Evolutionary conservation across 2,888 invertebrate species (phyloP).

Genomic region (Hyppa rectilinea): DNA sequence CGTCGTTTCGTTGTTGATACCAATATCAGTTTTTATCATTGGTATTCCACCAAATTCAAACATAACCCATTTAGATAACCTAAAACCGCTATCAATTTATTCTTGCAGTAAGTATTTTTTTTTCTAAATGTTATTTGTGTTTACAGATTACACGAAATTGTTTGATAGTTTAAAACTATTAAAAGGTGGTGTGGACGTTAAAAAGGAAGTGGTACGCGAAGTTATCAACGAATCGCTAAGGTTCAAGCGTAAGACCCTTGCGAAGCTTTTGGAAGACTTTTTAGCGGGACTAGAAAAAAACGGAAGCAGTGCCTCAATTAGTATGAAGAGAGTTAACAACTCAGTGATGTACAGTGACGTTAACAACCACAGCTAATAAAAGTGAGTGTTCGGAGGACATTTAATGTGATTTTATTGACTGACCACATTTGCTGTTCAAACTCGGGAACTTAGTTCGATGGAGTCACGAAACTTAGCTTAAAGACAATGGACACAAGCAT

Average conservation of each 20-base stretch:
- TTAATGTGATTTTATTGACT: conserved; percentile 60
- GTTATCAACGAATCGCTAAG: conserved; percentile 94
- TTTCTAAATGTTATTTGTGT: conserved; percentile 50
- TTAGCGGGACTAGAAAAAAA: conserved; percentile 88
- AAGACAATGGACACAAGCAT: conserved; percentile 58
- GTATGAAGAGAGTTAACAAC: conserved; percentile 81
- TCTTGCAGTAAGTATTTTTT: too few species aligned
- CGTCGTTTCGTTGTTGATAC: conserved; percentile 33
- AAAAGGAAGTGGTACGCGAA: conserved; percentile 93
- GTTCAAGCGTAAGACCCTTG: conserved; percentile 94
- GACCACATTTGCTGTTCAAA: conserved; percentile 59
- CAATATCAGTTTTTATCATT: conserved; percentile 38
- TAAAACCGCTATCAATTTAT: conserved; percentile 18
- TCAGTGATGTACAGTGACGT: conserved; percentile 78
- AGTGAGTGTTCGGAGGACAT: conserved; percentile 68
- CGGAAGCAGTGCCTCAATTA: conserved; percentile 86
- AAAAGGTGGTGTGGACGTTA: conserved; percentile 92
- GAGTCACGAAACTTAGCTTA: conserved; percentile 44
- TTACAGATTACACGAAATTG: conserved; percentile 93
- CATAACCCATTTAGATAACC: conserved; percentile 29
- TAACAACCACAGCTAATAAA: conserved; percentile 85
- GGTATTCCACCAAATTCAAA: conserved; percentile 10
- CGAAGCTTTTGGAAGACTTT: conserved; percentile 92
- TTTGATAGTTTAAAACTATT: conserved; percentile 93
- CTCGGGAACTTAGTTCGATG: conserved; percentile 46